These are phyloP conservation scores for Diabrotica virgifera DNA, from an alignment of 1,140 invertebrate species.

Conservation along the genomic window DNA sequence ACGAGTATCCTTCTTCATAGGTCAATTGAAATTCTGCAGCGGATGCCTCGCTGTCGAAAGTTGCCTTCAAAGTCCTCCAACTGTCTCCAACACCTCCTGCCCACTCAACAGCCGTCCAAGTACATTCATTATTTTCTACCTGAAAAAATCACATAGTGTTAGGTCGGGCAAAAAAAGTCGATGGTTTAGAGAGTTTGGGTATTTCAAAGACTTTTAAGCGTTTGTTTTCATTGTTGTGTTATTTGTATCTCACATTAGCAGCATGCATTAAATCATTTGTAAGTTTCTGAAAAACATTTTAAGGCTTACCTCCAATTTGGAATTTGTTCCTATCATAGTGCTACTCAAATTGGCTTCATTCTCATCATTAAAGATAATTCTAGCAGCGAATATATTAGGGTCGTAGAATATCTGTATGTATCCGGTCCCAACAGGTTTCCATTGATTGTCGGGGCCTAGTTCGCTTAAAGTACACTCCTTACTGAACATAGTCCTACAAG, in stretches of 20 bases:
- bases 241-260: neutral
- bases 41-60: constrained; percentile 31
- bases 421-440: constrained; percentile 36
- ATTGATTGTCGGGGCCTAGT: constrained; percentile 21
- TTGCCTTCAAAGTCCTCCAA: constrained; percentile 38
- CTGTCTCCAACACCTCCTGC: constrained; percentile 18
- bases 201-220: neutral
- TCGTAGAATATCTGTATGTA: constrained; percentile 42
- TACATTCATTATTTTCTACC: constrained; percentile 37
- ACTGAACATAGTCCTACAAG: constrained; percentile 29
- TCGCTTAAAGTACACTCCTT: constrained; percentile 39
- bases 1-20: constrained; percentile 35
- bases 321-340: constrained; percentile 42
- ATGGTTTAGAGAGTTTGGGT: neutral
- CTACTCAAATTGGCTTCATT: constrained; percentile 34
- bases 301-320: constrained; percentile 38
- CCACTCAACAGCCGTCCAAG: constrained; percentile 42
- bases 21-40: constrained; percentile 40
- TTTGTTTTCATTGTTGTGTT: neutral
- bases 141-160: constrained; percentile 22
- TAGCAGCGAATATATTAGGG: constrained; percentile 37
- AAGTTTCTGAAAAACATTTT: constrained; percentile 7
- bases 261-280: neutral
- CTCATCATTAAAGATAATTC: constrained; percentile 35
- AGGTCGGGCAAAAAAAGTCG: neutral